Conservation (phyloP, 1,140 invertebrate species). For the Dendrolimus punctatus region DNA sequence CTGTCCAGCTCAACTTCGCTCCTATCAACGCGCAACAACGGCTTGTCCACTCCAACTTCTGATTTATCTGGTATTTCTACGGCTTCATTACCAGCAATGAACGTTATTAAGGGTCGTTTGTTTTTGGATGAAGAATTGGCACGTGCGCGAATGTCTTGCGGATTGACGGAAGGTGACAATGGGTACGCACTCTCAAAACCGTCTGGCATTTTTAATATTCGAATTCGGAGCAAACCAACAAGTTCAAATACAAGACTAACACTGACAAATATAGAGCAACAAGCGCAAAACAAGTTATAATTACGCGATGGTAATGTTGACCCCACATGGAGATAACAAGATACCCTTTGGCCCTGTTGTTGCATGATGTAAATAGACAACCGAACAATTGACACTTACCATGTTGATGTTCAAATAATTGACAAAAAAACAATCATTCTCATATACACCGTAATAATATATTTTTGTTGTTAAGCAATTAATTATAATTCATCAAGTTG, state of each 20-base stretch:
- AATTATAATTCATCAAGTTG: no score
- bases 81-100: conserved; percentile 42
- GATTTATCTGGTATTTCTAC: conserved; percentile 63
- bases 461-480: no score
- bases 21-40: conserved; percentile 59
- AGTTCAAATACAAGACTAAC: conserved; percentile 7
- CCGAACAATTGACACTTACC: not conserved
- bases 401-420: conserved; percentile 1
- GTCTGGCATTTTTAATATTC: conserved; percentile 47
- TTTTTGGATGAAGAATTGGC: conserved; percentile 68
- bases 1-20: conserved; percentile 74
- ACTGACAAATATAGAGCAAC: conserved; percentile 9
- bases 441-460: no score
- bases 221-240: conserved; percentile 4
- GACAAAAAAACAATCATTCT: not conserved
- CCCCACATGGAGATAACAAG: conserved; percentile 24
- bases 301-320: conserved; percentile 24
- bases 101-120: conserved; percentile 42
- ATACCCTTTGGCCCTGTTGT: conserved; percentile 45
- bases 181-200: conserved; percentile 70
- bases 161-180: conserved; percentile 55
- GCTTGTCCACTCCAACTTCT: conserved; percentile 42
- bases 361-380: conserved; percentile 39
- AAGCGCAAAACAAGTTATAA: conserved; percentile 19
- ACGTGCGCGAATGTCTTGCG: conserved; percentile 68